Evolutionary conservation across 1,140 invertebrate species (phyloP).

Genomic region (Aplysia californica): DNA sequence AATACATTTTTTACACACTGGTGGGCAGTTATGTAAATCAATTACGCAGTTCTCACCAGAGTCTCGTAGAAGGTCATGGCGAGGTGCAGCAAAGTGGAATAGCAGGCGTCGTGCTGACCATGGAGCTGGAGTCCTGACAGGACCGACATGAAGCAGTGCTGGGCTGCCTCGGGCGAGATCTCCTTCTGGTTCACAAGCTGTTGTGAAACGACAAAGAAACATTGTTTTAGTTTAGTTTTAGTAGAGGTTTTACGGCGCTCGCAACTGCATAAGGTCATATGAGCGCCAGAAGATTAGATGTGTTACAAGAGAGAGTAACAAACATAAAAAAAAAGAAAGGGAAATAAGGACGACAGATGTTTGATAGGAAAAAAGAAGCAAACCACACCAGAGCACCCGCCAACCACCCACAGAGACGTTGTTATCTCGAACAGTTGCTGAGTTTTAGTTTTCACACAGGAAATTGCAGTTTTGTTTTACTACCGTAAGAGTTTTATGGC

Average conservation of each 20-base stretch:
- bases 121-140: conserved; percentile 57
- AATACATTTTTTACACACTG: background rate
- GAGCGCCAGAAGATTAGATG: background rate
- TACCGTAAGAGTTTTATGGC: no score
- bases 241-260: background rate
- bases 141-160: conserved; percentile 50
- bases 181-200: conserved; percentile 49
- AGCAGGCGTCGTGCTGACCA: conserved; percentile 87
- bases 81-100: conserved; percentile 76
- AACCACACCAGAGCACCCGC: no score
- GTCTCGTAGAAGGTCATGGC: conserved; percentile 85
- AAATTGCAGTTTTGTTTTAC: no score
- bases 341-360: no score
- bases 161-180: conserved; percentile 45
- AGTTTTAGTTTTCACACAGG: no score
- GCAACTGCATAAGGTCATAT: background rate
- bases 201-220: conserved; percentile 60
- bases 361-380: no score
- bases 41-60: conserved; percentile 73
- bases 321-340: background rate
- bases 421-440: no score
- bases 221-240: conserved; percentile 25
- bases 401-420: no score
- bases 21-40: conserved; percentile 30
- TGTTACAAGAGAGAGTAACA: background rate